Evolutionary conservation across 1,140 invertebrate genomes (phyloP), one percentile per base, ranked within the genome.

Genomic region (Phthorimaea operculella): DNA sequence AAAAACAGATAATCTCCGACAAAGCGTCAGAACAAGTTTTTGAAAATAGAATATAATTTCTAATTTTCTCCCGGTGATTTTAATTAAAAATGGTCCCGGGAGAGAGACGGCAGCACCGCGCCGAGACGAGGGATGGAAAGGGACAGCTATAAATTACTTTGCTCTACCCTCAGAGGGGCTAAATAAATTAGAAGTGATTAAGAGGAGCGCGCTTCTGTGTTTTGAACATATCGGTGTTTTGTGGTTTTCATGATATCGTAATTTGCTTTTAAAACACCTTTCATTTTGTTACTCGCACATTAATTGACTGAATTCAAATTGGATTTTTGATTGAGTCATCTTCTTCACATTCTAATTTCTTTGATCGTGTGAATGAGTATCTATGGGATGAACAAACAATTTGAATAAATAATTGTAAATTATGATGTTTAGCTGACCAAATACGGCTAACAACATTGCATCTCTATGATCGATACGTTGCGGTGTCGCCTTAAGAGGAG

Each of bases 21-120:
- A 82, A 83, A 83, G 67, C 82, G 78, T 76, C 76, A 76, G 79
- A 77, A 72, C 81, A 82, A 85, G 79, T 83, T 83, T 82, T 78
- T 75, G 79, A 77, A 85, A 85, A 85, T 85, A 85, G 82, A 85
- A 85, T 85, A 85, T 85, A 85, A 85, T 85, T 85, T 83, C 82
- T 85, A 82, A 85, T 85, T 83, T 80, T 85, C 79, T 83, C 79
- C 58, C 74, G 72, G 74, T 76, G 78, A 78, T 85, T 83, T 85
- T 85, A 85, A 85, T 85, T 85, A 85, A 85, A 83, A 85, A 85
- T 83, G 79, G 77, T 78, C 78, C 79, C 79, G 53, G 55, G 68
- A 64, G 79, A 85, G 64, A 65, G 78, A 83, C 50, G 70, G 60
- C 58, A 54, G 59, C 56, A 72, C 50, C 57, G 65, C 50, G 53